A percentile compares a stretch with the other conserved stretches of the same genome.
Evolutionary conservation across 1,140 invertebrate species (phyloP).

Genomic region (Heliconius hermathena): DNA sequence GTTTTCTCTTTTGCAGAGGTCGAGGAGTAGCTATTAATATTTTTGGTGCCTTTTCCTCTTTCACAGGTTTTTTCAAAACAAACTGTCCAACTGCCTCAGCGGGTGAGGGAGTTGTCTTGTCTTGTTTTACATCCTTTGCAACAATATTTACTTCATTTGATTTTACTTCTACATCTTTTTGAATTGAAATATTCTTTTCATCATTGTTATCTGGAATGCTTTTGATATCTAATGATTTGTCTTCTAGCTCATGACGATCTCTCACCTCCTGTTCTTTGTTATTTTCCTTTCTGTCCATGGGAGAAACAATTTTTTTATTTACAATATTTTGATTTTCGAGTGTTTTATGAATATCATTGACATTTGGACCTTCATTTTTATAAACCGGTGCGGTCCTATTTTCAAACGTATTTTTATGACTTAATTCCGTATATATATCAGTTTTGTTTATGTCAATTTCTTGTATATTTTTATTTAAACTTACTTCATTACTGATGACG

Average conservation of each 20-base stretch:
- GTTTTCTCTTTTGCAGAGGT: conserved; percentile 81
- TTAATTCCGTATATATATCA: too few species aligned
- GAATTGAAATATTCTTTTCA: background rate
- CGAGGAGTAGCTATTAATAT: conserved; percentile 83
- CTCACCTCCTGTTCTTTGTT: background rate
- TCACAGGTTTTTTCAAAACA: conserved; percentile 63
- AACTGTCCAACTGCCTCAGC: background rate
- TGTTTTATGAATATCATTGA: background rate
- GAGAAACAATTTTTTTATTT: background rate
- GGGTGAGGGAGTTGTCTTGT: background rate
- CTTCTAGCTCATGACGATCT: background rate
- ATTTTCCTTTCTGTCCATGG: background rate
- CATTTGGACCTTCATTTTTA: background rate
- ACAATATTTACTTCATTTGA: background rate
- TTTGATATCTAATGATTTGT: background rate
- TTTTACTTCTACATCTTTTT: background rate
- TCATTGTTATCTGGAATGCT: background rate
- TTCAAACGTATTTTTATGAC: too few species aligned
- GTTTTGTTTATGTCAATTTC: background rate
- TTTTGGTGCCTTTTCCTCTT: conserved; percentile 80
- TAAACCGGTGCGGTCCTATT: too few species aligned
- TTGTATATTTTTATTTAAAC: background rate
- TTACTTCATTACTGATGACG: background rate
- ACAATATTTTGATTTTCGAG: background rate
- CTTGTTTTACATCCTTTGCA: background rate